Base-by-base conservation (phyloP, 2,113 vertebrate species). In the Phyllostomus discolor region DNA sequence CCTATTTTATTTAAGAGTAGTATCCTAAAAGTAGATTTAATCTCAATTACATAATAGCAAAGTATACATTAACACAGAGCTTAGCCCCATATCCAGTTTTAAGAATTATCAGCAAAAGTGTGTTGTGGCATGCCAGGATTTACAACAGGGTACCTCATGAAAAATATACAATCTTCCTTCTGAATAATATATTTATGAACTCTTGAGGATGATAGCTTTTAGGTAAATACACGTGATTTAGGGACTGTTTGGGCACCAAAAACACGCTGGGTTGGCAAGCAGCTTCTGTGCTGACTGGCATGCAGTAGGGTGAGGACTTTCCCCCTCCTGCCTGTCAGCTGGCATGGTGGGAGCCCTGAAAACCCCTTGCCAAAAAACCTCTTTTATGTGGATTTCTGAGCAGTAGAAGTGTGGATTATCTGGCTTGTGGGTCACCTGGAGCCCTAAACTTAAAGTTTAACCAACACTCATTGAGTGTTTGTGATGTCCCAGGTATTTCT, bases 141-240 rank as follows among this genome's bases (percentile, higher is more conserved):
- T 91, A 67, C 38, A 93, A 78, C 62, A 78, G 69, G 35, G 70
- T 1, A 62, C 16, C n/a, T 95, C 66, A 92, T 95, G 73, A 95
- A 93, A 94, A 94, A 62, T 92, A 87, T 59, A 97, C 76, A 50
- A 48, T 87, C 54, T 92, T 87, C 93, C 43, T 96, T 96, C 70
- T 96, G 85, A 94, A 95, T 67, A 94, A 90, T 83, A 7, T 72
- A 92, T 81, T 97, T 96, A 94, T 73, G 66, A 69, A 28, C 35
- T 92, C 22, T 31, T 3, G 19, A 72, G 46, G 59, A 59, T 93
- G 84, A 92, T 72, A 67, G 43, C 93, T 94, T 97, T 85, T 52
- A 81, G 80, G 73, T 20, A 90, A 81, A 69, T 17, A 84, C 88
- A 72, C 41, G 26, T 92, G 95, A 95, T 90, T 96, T 92, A 96